These are phyloP conservation scores for Brachionus koreanus DNA, from an alignment of 1,140 invertebrate genomes.

Conservation along the genomic window DNA sequence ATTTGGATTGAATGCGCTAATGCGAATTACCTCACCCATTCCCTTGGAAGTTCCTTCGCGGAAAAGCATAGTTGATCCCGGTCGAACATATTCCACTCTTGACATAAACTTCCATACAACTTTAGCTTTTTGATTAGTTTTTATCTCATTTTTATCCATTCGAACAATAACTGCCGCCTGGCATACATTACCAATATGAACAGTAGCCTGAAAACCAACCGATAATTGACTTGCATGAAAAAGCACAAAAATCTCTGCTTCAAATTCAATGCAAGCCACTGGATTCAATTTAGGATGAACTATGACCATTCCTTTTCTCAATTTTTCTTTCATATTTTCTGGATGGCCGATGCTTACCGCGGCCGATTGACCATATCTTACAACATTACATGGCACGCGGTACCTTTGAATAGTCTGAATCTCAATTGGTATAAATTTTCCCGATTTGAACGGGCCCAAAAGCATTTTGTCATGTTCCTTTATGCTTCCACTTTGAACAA, in stretches of 20 bases:
- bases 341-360: constrained; percentile 71
- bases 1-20: not conserved
- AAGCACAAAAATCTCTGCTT: constrained; percentile 77
- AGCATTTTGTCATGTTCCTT: constrained; percentile 74
- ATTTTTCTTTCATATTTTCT: constrained; percentile 50
- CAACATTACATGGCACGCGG: constrained; percentile 77
- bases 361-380: constrained; percentile 83
- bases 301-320: constrained; percentile 63
- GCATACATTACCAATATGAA: constrained; percentile 87
- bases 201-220: constrained; percentile 83
- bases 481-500: constrained; percentile 78
- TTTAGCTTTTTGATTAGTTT: constrained; percentile 77
- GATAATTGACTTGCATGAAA: constrained; percentile 78
- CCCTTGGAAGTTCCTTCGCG: constrained; percentile 77
- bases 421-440: constrained; percentile 71
- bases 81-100: constrained; percentile 85
- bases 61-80: constrained; percentile 78
- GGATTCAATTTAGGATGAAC: constrained; percentile 52
- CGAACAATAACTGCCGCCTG: constrained; percentile 75
- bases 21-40: constrained; percentile 75
- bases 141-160: constrained; percentile 61
- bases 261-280: constrained; percentile 52
- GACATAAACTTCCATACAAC: constrained; percentile 82
- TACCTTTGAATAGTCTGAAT: constrained; percentile 84
- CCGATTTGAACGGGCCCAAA: constrained; percentile 77